Percentiles rank a stretch among this genome's conserved stretches.
Conservation (phyloP, 2,888 invertebrate genomes). For the Clitarchus hookeri region DNA sequence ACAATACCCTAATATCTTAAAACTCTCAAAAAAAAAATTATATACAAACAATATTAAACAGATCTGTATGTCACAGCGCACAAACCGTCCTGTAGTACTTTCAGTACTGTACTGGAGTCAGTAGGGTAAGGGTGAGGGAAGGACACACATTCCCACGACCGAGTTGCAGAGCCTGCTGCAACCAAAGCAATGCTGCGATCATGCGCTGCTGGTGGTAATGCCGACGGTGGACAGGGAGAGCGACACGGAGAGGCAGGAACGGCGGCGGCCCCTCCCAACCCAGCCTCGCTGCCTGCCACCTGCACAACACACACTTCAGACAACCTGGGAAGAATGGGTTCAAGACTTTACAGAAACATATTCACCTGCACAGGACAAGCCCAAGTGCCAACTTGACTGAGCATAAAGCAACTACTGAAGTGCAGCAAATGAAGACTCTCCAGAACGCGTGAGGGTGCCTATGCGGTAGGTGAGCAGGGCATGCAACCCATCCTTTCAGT, state of each 20-base stretch:
- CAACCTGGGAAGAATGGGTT: slow-evolving; percentile 43
- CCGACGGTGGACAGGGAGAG: slow-evolving; percentile 17
- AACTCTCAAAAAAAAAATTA: slow-evolving; percentile 16
- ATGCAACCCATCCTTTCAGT: too few species aligned
- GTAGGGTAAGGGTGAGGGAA: slow-evolving; percentile 3
- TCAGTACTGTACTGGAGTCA: slow-evolving; percentile 3
- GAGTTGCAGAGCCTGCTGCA: slow-evolving; percentile 40
- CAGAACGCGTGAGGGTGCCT: too few species aligned
- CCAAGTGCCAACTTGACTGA: too few species aligned
- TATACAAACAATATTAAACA: slow-evolving; percentile 23
- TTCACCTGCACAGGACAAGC: neutral
- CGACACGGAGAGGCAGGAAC: slow-evolving; percentile 26
- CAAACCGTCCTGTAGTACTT: slow-evolving; percentile 7
- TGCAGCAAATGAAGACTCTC: too few species aligned
- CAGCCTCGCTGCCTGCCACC: slow-evolving; percentile 33
- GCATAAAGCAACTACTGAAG: too few species aligned
- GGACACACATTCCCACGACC: slow-evolving; percentile 34
- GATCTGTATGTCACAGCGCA: slow-evolving; percentile 18
- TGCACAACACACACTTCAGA: slow-evolving; percentile 47
- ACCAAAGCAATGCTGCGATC: slow-evolving; percentile 17
- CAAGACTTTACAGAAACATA: neutral
- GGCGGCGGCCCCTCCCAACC: slow-evolving; percentile 24
- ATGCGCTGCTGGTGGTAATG: slow-evolving; percentile 17
- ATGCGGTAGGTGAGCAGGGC: too few species aligned
- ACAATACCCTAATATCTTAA: slow-evolving; percentile 3